Base-by-base conservation (phyloP, 2,888 invertebrate genomes). In the Trichopria drosophilae region DNA sequence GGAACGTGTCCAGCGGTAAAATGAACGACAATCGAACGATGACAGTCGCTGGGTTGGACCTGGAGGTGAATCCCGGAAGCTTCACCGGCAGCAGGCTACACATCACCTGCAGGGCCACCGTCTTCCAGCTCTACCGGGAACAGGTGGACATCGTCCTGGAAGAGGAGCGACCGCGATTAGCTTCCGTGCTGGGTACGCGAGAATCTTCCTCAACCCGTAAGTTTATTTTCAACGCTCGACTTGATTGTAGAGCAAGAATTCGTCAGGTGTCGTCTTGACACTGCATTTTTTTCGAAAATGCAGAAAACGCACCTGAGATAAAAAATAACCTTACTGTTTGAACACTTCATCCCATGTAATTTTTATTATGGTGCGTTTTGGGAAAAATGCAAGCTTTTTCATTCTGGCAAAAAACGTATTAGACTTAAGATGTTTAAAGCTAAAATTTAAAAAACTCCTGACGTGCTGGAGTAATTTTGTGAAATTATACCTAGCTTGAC, bases 161-260 rank as follows among this genome's bases (percentile, higher is more conserved):
- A 73, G 87, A 87, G 77, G 87, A 87, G 74, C 83, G 84, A 66
- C 87, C 88, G 52, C 81, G 85, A 74, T 83, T 87, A 64, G 87
- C 87, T 54, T 86, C 87, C 49, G 87, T 88, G 64, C 77, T 87
- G 63, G 86, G 86, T 63, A 86, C 86, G 54, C 80, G 84, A 55
- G 84, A 85, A 76, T 80, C 80, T 61, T 81, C 81, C 47, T 69
- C 67, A 24, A 62, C 60, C 41, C 63, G 68, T 68, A 65, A 63
- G n/a, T n/a, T n/a, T n/a, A n/a, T n/a, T n/a, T n/a, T n/a, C n/a
- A n/a, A n/a, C n/a, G n/a, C n/a, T n/a, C n/a, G n/a, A n/a, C n/a
- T n/a, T n/a, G n/a, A n/a, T n/a, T n/a, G n/a, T n/a, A n/a, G n/a
- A n/a, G n/a, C n/a, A n/a, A n/a, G n/a, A n/a, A n/a, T n/a, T n/a